phyloP scores from a whole-genome alignment of 2,113 vertebrate genomes.

The Eira barbara region DNA sequence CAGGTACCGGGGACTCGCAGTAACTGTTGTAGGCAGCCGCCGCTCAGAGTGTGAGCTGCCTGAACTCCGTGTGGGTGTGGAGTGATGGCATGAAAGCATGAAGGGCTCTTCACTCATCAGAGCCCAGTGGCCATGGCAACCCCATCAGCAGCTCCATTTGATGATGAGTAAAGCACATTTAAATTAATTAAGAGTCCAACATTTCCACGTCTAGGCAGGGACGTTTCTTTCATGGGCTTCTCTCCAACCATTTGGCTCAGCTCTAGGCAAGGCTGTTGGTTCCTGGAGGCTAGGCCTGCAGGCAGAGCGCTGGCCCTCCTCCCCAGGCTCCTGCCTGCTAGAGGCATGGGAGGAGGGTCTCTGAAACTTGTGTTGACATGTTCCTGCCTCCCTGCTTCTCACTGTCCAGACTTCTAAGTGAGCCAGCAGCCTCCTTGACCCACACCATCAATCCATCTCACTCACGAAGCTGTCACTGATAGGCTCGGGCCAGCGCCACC shows the following conservation, averaged over 20 bases:
- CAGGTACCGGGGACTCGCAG: not conserved
- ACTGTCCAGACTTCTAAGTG: not conserved
- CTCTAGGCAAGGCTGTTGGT: not conserved
- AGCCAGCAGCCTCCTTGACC: no score
- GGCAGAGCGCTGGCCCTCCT: not conserved
- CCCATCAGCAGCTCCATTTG: not conserved
- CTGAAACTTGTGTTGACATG: not conserved
- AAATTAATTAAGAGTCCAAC: conserved; percentile 5
- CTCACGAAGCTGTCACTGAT: not conserved
- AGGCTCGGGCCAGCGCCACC: not conserved
- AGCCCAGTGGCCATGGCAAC: conserved; percentile 39
- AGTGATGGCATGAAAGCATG: not conserved
- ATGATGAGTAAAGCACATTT: conserved; percentile 37
- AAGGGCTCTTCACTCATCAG: not conserved
- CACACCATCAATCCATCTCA: not conserved
- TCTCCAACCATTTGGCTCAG: not conserved
- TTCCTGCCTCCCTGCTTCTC: not conserved
- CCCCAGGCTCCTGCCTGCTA: not conserved
- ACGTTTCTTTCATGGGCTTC: not conserved
- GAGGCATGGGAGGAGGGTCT: not conserved
- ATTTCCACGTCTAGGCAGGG: not conserved
- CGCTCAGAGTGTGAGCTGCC: not conserved
- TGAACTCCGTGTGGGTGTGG: not conserved
- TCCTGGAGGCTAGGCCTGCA: not conserved
- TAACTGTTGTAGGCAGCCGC: not conserved